Evolutionary conservation across 2,888 invertebrate species (phyloP), one percentile per base, ranked within the genome.

Genomic region (Anarsia innoxiella): DNA sequence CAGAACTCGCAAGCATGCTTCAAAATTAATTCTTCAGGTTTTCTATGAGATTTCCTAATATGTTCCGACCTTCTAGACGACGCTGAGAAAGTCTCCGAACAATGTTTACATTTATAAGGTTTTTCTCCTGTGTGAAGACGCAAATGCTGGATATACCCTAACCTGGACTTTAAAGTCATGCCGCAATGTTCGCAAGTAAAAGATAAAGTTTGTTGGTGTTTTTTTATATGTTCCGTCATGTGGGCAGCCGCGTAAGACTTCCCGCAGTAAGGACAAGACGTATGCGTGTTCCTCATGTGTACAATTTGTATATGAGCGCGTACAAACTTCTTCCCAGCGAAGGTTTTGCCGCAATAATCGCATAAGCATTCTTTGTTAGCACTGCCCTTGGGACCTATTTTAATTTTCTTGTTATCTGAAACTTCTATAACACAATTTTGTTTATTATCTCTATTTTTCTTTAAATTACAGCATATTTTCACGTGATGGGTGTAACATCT

Each of bases 271-370:
- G 51, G 42, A 36, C 83, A 83, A 0, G 79, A 74, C 12, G 56
- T 51, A 30, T 82, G 82, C 0, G 82, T 80, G 26, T 67, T 70
- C 40, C 69, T 80, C 44, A 63, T 62, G 35, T 83, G 83, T 0
- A 82, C 79, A 5, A 75, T 79, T 45, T 77, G 72, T n/a, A 83
- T 82, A 15, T 83, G 83, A 1, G 82, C 73, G 0, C 61, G 53
- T 0, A 83, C 59, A 34, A 70, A 76, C 19, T 69, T 78, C 44
- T 77, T 82, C 0, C 67, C 72, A 0, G 71, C 62, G 38, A 76
- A 80, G 6, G 51, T 73, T 38, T 82, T 83, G 0, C 68, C 63
- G 23, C 83, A 83, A 34, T 79, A 71, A 40, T 82, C 76, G 12
- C 83, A 83, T 5, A 72, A 59, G 34, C 78, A 78, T 49, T 70